Base-by-base conservation (phyloP, 2,797 vertebrate species). In the Tragopan temminckii region DNA sequence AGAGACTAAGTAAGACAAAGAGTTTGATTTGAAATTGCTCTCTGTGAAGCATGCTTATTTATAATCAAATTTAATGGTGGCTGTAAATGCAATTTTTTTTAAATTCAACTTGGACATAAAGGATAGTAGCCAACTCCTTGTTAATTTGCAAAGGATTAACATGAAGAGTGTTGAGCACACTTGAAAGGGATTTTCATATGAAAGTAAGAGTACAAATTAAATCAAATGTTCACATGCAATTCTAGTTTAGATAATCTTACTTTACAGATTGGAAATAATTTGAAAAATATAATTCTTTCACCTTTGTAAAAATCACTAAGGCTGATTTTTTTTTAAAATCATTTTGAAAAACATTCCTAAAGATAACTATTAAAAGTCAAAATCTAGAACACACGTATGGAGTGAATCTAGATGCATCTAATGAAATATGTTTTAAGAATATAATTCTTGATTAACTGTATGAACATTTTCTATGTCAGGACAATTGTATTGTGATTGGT, bases 71-170 rank as follows among this genome's bases (percentile, higher is more conserved):
- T 75, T 93, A 95, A 94, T 89, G 25, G 36, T 66, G 50, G 50
- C 57, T 94, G 69, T 93, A 97, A 97, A 90, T 89, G 95, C 91
- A 95, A 93, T 95, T 96, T 96, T 94, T 27, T 14, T 95, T 42
- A 18, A 94, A 96, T 97, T 96, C 85, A 79, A 2, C 58, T 87
- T 92, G 57, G 45, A 92, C 78, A 94, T 82, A 93, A 90, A 87
- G 62, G 17, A 58, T 74, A 85, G 62, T 62, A 95, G 86, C 70
- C 21, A 90, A 45, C 64, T 95, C 55, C 46, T 62, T 76, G 91
- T 67, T 95, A 85, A 94, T 94, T 95, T 93, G 61, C 66, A 64
- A 83, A 87, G 63, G 71, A 94, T 95, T 95, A 94, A 9, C 57
- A 86, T 90, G 40, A 81, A n/a, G 45, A 85, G 19, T 68, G 79